Evolutionary conservation across 2,113 vertebrate species (phyloP).

Genomic region (Corythaixoides concolor): DNA sequence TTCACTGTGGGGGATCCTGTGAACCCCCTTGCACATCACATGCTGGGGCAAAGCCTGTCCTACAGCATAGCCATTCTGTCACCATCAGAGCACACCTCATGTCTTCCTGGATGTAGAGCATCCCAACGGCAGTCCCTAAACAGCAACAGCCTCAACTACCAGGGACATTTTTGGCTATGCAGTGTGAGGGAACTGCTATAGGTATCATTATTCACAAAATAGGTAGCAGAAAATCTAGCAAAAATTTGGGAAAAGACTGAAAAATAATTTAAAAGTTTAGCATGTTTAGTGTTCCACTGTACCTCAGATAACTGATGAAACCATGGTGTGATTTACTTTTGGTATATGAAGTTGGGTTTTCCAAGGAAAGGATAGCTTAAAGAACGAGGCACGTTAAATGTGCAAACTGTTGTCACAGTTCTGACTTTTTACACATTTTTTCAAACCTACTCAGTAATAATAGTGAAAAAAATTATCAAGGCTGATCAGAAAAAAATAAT

Average conservation of each 20-base stretch:
- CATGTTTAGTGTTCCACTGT: not conserved
- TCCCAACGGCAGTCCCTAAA: not conserved
- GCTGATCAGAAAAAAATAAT: not conserved
- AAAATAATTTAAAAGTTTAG: not conserved
- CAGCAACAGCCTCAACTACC: not conserved
- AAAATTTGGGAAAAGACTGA: not conserved
- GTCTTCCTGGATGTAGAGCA: not conserved
- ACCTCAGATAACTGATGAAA: not conserved
- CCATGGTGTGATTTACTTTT: not conserved
- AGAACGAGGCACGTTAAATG: not conserved
- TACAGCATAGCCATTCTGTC: not conserved
- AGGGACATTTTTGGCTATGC: not conserved
- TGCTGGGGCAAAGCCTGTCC: not conserved
- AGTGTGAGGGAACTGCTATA: not conserved
- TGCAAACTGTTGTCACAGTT: not conserved
- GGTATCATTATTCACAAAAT: not conserved
- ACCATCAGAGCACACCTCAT: not conserved
- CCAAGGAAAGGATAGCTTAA: not conserved
- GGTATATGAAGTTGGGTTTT: not conserved
- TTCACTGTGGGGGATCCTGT: not conserved
- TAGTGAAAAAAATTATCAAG: not conserved
- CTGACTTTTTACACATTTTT: not conserved
- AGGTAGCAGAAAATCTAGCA: not conserved
- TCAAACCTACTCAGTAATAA: not conserved
- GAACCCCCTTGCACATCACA: accelerated